Conservation (phyloP, 2,113 vertebrate species). For the Geothlypis trichas region DNA sequence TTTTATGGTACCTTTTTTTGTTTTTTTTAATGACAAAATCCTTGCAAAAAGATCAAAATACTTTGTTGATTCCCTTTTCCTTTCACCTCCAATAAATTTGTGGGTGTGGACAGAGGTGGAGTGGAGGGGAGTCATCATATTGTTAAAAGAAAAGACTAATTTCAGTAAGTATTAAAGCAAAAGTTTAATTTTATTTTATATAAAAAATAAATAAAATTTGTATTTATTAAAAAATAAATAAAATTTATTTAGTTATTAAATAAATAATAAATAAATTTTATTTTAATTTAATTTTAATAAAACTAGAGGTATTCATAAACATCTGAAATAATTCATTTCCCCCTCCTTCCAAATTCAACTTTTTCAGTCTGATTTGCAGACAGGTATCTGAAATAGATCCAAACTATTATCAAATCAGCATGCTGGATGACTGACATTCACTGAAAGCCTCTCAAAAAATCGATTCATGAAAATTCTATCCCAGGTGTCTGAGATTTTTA, state of each 20-base stretch:
- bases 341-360: background rate
- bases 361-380: constrained; percentile 29
- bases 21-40: background rate
- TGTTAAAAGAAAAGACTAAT: background rate
- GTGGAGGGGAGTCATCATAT: background rate
- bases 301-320: background rate
- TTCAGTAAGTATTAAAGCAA: background rate
- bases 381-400: constrained; percentile 19
- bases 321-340: background rate
- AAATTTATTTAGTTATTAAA: too few relatives aligned
- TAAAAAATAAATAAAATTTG: too few relatives aligned
- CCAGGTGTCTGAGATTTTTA: background rate
- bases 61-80: background rate
- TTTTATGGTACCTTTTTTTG: background rate
- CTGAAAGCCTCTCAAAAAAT: constrained; percentile 6
- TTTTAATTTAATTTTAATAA: background rate
- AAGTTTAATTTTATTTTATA: background rate
- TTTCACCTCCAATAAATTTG: background rate
- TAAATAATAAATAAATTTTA: too few relatives aligned
- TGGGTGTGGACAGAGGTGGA: too few relatives aligned
- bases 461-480: constrained; percentile 15
- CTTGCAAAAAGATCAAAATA: background rate
- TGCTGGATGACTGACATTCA: constrained; percentile 8
- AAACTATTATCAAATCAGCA: constrained; percentile 27
- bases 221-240: too few relatives aligned